Conservation (phyloP, 2,797 vertebrate species). For the Aphelocoma californica region DNA sequence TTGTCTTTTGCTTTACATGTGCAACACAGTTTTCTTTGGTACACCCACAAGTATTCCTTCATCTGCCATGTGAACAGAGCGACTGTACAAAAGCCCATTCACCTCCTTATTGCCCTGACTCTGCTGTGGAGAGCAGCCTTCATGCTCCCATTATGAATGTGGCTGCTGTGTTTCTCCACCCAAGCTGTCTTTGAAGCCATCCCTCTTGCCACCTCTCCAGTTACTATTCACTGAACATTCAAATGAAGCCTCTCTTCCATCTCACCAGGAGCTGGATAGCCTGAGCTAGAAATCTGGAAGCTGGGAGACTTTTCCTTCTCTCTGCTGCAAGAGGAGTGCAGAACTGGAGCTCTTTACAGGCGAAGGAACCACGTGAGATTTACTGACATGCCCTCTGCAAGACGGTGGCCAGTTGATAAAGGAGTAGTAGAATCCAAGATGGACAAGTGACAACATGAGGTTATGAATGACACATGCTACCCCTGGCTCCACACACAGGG, state of each 20-base stretch:
- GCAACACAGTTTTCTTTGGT: background rate
- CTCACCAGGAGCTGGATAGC: background rate
- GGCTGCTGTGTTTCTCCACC: background rate
- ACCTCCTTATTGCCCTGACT: background rate
- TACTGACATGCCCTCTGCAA: background rate
- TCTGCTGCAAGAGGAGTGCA: background rate
- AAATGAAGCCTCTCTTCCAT: background rate
- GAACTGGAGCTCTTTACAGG: background rate
- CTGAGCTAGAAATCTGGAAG: background rate
- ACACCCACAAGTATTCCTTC: background rate
- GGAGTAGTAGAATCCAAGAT: background rate
- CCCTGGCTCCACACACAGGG: background rate
- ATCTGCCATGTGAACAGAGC: background rate
- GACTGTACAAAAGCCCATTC: background rate
- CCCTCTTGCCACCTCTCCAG: background rate
- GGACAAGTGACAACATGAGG: background rate
- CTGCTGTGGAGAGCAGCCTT: background rate
- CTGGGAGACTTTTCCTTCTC: background rate
- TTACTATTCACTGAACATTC: background rate
- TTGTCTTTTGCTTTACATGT: background rate
- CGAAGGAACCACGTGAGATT: background rate
- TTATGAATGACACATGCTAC: background rate
- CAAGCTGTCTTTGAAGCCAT: background rate
- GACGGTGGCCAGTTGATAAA: rapidly evolving
- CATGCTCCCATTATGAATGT: rapidly evolving